Evolutionary conservation across 2,888 invertebrate genomes (phyloP), one percentile per base, ranked within the genome.

Genomic region (Sepiola atlantica): DNA sequence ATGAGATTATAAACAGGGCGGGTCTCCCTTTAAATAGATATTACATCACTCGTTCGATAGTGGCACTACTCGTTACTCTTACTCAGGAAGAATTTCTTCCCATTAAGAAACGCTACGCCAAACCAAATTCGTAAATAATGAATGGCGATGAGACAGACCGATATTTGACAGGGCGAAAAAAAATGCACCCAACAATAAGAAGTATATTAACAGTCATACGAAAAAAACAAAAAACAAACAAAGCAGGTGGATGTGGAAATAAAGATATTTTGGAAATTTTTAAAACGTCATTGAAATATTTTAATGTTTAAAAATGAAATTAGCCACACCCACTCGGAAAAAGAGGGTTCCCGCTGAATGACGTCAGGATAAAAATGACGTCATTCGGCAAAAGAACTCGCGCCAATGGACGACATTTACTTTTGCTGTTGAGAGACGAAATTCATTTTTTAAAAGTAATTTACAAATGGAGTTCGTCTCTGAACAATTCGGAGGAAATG

Each of bases 291-390:
- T n/a, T 77, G n/a, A 77, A 77, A 77, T 77, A 77, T 77, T 77
- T n/a, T 77, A 77, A 77, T 12, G 14, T n/a, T 77, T 77, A 14
- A 77, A 45, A 77, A 77, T n/a, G n/a, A 32, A n/a, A 77, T 16
- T 77, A 32, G n/a, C 77, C 77, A 77, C 77, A 32, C 77, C 77
- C 77, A 32, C n/a, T 77, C 77, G 3, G 77, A 77, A 77, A 45
- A 32, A 77, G 77, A 77, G 77, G 77, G 77, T 77, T 77, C 77
- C 77, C 77, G 77, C 77, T n/a, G 77, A 77, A 77, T 77, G 77
- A 77, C 77, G 77, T 77, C 77, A 77, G n/a, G 16, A n/a, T 77
- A 77, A 45, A 16, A n/a, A 77, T 77, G 77, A 77, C 77, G 77
- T 77, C 77, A 77, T n/a, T 45, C 77, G n/a, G 77, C n/a, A 77